Evolutionary conservation across 2,797 vertebrate genomes (phyloP).

Genomic region (Acipenser ruthenus): DNA sequence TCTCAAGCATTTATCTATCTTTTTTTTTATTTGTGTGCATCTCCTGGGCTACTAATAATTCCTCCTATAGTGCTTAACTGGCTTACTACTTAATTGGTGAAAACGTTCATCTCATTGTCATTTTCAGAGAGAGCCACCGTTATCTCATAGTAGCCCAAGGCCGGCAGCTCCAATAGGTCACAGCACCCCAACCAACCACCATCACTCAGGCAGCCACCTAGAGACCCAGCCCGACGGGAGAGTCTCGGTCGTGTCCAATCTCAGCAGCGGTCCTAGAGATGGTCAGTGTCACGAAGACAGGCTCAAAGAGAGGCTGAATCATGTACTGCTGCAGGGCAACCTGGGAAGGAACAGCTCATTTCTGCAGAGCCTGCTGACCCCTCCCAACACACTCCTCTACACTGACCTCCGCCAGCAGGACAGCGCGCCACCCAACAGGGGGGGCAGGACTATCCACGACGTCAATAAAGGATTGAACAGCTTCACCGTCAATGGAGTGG

Average conservation of each 20-base stretch:
- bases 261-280: slow-evolving; percentile 23
- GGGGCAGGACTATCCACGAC: slow-evolving; percentile 38
- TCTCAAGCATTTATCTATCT: no score
- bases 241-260: slow-evolving; percentile 17
- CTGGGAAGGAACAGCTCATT: slow-evolving; percentile 48
- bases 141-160: slow-evolving; percentile 50
- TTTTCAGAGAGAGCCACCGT: slow-evolving; percentile 51
- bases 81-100: no score
- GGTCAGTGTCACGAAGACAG: slow-evolving; percentile 28
- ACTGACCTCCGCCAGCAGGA: slow-evolving; percentile 41
- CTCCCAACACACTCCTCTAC: slow-evolving; percentile 77
- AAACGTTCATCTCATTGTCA: background rate
- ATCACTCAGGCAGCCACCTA: slow-evolving; percentile 18
- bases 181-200: slow-evolving; percentile 13
- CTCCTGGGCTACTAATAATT: no score
- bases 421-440: slow-evolving; percentile 38
- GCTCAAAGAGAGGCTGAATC: slow-evolving; percentile 44
- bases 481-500: slow-evolving; percentile 51
- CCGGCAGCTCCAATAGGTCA: slow-evolving; percentile 9
- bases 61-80: no score
- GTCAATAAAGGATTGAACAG: slow-evolving; percentile 51
- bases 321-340: slow-evolving; percentile 45
- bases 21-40: no score
- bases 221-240: slow-evolving; percentile 30
- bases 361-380: slow-evolving; percentile 68